Base-by-base conservation (phyloP, 2,888 invertebrate species). In the Uloborus plumipes region DNA sequence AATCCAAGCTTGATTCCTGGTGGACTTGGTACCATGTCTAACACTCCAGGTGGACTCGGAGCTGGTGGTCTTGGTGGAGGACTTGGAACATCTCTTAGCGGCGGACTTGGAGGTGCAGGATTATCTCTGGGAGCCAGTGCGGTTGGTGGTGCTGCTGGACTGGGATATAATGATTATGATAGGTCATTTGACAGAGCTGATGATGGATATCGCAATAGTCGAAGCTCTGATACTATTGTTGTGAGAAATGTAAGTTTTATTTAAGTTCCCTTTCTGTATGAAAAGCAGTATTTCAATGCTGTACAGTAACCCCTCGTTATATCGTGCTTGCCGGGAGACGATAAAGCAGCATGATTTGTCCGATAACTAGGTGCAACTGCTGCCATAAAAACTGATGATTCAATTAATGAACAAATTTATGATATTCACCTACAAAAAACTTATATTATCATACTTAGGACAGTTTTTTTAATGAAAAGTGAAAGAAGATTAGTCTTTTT, bases 211-310 rank as follows among this genome's bases (percentile, higher is more conserved):
- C 69, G 84, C 22, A 81, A 58, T 47, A 65, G 39, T 53, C 61
- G 77, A 11, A 59, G 39, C 22, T 79, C 85, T 2, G 86, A 86
- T 67, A 86, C 85, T 1, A 72, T 86, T 49, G 74, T 84, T 31
- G 85, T 86, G 22, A 71, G 85, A 65, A 86, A 86, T 83, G 84
- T 84, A 67, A 81, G 84, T 65, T 9, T 13, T 22, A 31, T 26
- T 65, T 65, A 20, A 20, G 4, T 55, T 3, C 16, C 26, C 26
- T 26, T 26, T 26, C 4, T 26, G 4, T 26, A 4, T n/a, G n/a
- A n/a, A n/a, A n/a, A n/a, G n/a, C n/a, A n/a, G n/a, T n/a, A n/a
- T n/a, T n/a, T n/a, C n/a, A n/a, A n/a, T n/a, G n/a, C n/a, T n/a
- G n/a, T n/a, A n/a, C n/a, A n/a, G n/a, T n/a, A n/a, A n/a, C n/a